A percentile compares a stretch with the other conserved stretches of the same genome.
These are phyloP conservation scores for Anas platyrhynchos DNA, from an alignment of 2,113 vertebrate genomes.

Conservation along the genomic window DNA sequence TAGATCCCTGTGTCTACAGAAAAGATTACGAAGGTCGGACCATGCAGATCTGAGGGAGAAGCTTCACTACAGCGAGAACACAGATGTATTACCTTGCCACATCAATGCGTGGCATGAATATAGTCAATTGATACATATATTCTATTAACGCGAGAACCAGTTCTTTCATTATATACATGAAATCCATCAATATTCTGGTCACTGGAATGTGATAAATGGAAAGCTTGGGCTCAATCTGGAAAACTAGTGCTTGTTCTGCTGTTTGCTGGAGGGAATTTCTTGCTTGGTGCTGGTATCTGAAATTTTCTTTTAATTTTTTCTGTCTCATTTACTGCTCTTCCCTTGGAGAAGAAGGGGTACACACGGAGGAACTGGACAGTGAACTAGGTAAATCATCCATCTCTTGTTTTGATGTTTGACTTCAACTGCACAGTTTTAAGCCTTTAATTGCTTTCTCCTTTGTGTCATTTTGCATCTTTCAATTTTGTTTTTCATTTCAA, in stretches of 20 bases:
- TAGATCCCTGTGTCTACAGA: neutral
- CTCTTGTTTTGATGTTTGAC: slow-evolving; percentile 59
- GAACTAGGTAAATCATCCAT: slow-evolving; percentile 91
- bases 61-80: neutral
- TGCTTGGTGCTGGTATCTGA: slow-evolving; percentile 79
- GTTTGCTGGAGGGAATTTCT: slow-evolving; percentile 73
- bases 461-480: slow-evolving; percentile 62
- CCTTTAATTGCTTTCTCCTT: slow-evolving; percentile 45
- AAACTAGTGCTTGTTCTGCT: slow-evolving; percentile 60
- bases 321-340: slow-evolving; percentile 80
- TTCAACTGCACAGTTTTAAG: slow-evolving; percentile 48
- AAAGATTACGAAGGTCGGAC: accelerated
- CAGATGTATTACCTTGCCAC: slow-evolving; percentile 22
- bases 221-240: slow-evolving; percentile 59
- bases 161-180: slow-evolving; percentile 37
- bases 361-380: slow-evolving; percentile 99
- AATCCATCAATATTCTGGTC: slow-evolving; percentile 57
- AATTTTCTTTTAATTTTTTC: slow-evolving; percentile 81
- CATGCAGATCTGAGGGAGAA: neutral
- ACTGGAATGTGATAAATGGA: slow-evolving; percentile 27
- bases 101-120: neutral
- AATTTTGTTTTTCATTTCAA: neutral
- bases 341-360: slow-evolving; percentile 96
- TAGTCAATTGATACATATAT: slow-evolving; percentile 14
- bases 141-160: slow-evolving; percentile 21